phyloP scores from a whole-genome alignment of 2,113 vertebrate species.

The Chionis minor region DNA sequence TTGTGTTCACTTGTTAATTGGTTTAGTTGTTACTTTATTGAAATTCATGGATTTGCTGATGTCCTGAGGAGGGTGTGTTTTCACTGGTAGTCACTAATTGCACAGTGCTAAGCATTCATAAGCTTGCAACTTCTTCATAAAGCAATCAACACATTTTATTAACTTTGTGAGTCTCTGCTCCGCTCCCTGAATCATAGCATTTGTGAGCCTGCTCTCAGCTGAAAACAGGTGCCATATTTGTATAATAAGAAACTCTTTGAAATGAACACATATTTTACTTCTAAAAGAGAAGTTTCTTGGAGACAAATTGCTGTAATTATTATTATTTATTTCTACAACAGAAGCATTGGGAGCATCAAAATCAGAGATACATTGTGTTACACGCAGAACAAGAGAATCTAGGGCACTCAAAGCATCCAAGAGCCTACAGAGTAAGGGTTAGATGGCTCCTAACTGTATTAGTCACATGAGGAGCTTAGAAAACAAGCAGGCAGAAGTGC shows the following conservation, averaged over 20 bases:
- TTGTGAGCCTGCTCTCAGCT: not conserved
- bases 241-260: not conserved
- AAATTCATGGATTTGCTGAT: slow-evolving; percentile 59
- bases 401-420: not conserved
- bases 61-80: slow-evolving; percentile 44
- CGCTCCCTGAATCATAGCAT: not conserved
- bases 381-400: not conserved
- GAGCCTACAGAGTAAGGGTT: not conserved
- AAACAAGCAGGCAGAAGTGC: not conserved
- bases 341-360: not conserved
- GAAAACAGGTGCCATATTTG: slow-evolving; percentile 12
- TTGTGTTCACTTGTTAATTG: slow-evolving; percentile 54
- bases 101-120: slow-evolving; percentile 42
- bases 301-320: not conserved
- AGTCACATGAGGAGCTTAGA: not conserved
- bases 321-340: not conserved
- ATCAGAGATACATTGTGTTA: not conserved
- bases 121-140: slow-evolving; percentile 40
- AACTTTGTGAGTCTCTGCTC: not conserved
- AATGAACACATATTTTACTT: not conserved
- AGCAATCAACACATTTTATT: slow-evolving; percentile 59
- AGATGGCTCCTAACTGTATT: not conserved
- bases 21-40: slow-evolving; percentile 43
- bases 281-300: not conserved
- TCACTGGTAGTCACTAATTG: slow-evolving; percentile 34